phyloP scores from a whole-genome alignment of 1,140 invertebrate species.

The Ditylenchus dipsaci region DNA sequence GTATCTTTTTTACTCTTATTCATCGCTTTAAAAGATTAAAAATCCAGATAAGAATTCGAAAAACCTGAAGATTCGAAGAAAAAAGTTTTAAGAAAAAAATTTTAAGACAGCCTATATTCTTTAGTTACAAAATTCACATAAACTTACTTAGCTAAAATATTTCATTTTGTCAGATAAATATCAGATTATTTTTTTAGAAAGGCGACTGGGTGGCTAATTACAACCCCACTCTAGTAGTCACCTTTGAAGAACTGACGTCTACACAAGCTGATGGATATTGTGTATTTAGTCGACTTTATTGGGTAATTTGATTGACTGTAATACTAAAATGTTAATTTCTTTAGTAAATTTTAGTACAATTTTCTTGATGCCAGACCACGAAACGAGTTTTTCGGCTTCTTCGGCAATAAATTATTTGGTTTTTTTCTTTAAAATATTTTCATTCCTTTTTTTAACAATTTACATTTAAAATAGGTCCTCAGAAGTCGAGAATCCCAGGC shows the following conservation, averaged over 20 bases:
- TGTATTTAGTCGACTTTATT: constrained; percentile 33
- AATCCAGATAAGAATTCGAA: too few relatives aligned
- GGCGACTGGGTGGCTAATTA: constrained; percentile 40
- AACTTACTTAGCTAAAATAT: too few relatives aligned
- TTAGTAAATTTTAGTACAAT: constrained; percentile 24
- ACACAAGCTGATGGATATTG: constrained; percentile 27
- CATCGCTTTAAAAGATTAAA: too few relatives aligned
- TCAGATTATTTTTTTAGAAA: constrained; percentile 26
- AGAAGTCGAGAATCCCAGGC: constrained; percentile 22
- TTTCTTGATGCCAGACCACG: constrained; percentile 34
- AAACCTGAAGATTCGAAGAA: too few relatives aligned
- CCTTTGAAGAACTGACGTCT: constrained; percentile 35
- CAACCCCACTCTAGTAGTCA: constrained; percentile 23
- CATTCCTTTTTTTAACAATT: background rate
- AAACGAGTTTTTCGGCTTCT: constrained; percentile 23
- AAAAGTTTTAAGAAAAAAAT: too few relatives aligned
- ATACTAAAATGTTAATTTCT: background rate
- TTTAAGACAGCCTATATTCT: too few relatives aligned
- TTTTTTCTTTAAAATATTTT: background rate
- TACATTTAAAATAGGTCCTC: constrained; percentile 4
- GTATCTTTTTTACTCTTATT: too few relatives aligned
- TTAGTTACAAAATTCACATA: too few relatives aligned
- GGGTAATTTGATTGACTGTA: constrained; percentile 12
- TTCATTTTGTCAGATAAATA: too few relatives aligned
- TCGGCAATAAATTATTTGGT: background rate